Base-by-base conservation (phyloP, 2,797 vertebrate genomes). In the Peromyscus nudipes region DNA sequence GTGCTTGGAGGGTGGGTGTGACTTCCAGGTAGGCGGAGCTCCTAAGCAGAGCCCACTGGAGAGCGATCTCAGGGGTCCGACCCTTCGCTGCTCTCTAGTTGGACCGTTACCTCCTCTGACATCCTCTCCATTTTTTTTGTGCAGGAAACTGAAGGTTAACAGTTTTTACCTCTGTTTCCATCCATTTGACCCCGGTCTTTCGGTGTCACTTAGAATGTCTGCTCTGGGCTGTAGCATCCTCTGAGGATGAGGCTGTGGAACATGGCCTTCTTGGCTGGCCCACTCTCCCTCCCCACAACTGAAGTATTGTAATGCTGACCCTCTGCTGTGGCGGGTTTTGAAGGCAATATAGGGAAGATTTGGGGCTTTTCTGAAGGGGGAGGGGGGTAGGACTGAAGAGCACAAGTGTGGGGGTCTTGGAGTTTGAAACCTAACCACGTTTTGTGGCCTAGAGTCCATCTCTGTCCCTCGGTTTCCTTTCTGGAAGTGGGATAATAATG, bases 401-500 rank as follows among this genome's bases (percentile, higher is more conserved):
- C 29, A 77, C 31, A 31, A 16, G 55, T 60, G 0, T 83, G 65
- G 62, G 81, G 29, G 49, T 12, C n/a, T 46, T 0, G 52, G n/a
- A 40, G 31, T 75, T 92, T 94, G 69, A 82, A 84, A 62, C 57
- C 79, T 89, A 29, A 23, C 46, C 69, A 92, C 27, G 37, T 34
- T 73, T 19, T 95, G 76, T 96, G 90, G 73, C 67, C 14, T 27
- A 71, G 94, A 92, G 76, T 91, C 83, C 34, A 0, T 82, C 43
- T 89, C 76, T 96, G 75, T 93, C 73, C 62, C 57, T 96, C 62
- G 77, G 46, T 85, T 80, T 97, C 40, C 82, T 94, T 91, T 95
- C 91, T 94, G 91, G 95, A 96, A 97, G 94, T 95, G 4, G 17
- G 97, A 95, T 97, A 96, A 85, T 94, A 69, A 76, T 96, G 67